Conservation (phyloP, 2,113 vertebrate genomes). For the Psittacara wagleri region DNA sequence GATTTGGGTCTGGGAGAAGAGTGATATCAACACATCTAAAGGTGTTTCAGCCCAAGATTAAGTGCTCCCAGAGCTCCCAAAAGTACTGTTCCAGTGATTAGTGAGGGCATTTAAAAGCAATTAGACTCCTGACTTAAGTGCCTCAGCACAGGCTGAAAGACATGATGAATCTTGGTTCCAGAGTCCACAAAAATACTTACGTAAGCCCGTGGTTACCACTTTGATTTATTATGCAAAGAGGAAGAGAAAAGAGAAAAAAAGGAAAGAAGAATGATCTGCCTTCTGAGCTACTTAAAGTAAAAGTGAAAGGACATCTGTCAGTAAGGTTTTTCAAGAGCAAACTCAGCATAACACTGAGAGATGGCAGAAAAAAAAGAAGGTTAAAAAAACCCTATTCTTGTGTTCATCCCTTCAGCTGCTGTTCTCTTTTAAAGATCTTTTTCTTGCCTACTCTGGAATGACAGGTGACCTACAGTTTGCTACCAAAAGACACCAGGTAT, state of each 20-base stretch:
- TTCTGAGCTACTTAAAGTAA: not conserved
- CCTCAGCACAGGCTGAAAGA: not conserved
- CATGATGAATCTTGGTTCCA: not conserved
- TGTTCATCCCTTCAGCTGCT: not conserved
- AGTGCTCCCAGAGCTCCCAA: not conserved
- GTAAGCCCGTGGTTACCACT: not conserved
- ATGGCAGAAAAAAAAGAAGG: not conserved
- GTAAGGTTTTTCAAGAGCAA: not conserved
- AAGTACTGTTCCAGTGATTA: not conserved
- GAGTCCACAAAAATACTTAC: not conserved
- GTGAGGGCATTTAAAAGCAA: not conserved
- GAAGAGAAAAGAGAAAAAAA: not conserved
- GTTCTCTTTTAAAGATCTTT: not conserved
- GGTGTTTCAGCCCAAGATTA: not conserved
- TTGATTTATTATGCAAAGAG: not conserved
- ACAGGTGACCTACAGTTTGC: not conserved
- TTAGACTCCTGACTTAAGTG: not conserved
- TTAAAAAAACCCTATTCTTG: not conserved
- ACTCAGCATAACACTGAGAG: not conserved
- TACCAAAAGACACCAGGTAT: not conserved
- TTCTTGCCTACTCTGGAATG: not conserved
- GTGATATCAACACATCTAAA: not conserved
- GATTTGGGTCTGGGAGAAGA: not conserved
- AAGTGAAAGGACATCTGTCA: slow-evolving; percentile 20
- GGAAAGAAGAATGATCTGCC: not conserved